A percentile compares a stretch with the other conserved stretches of the same genome.
These are phyloP conservation scores for Felis chaus DNA, from an alignment of 2,113 vertebrate species.

Conservation along the genomic window DNA sequence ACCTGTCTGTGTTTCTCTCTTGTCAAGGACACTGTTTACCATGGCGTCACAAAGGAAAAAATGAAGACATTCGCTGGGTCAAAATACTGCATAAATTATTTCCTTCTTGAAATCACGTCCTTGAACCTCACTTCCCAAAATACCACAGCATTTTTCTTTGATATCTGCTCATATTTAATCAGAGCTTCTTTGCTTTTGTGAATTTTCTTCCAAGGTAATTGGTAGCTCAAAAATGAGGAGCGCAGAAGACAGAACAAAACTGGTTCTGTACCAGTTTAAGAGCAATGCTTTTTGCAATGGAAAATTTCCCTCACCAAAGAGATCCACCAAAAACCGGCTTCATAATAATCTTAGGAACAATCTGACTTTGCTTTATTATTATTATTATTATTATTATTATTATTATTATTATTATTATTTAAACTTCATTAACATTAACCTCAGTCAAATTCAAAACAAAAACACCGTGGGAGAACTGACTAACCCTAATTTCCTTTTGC, in stretches of 20 bases:
- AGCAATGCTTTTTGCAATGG: background rate
- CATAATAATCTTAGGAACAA: constrained; percentile 39
- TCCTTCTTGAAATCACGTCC: constrained; percentile 35
- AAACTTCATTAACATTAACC: constrained; percentile 25
- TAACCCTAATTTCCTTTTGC: background rate
- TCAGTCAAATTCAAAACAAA: constrained; percentile 46
- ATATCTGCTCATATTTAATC: background rate
- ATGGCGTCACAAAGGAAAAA: background rate
- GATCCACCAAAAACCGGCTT: constrained; percentile 10
- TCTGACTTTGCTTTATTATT: constrained; percentile 20
- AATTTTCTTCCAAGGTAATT: constrained; percentile 38
- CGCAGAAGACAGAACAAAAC: background rate
- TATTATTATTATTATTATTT: background rate
- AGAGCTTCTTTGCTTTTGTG: background rate
- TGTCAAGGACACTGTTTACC: constrained; percentile 31
- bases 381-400: constrained; percentile 16
- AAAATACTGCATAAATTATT: constrained; percentile 9
- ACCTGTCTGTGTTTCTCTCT: constrained; percentile 25
- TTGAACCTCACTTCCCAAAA: constrained; percentile 31
- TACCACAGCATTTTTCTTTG: background rate
- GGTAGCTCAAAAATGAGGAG: background rate
- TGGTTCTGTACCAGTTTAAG: constrained; percentile 32
- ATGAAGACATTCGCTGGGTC: background rate
- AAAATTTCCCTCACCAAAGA: constrained; percentile 9
- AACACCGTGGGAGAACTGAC: background rate